Evolutionary conservation across 2,113 vertebrate genomes (phyloP), one percentile per base, ranked within the genome.

Genomic region (Saccopteryx leptura): DNA sequence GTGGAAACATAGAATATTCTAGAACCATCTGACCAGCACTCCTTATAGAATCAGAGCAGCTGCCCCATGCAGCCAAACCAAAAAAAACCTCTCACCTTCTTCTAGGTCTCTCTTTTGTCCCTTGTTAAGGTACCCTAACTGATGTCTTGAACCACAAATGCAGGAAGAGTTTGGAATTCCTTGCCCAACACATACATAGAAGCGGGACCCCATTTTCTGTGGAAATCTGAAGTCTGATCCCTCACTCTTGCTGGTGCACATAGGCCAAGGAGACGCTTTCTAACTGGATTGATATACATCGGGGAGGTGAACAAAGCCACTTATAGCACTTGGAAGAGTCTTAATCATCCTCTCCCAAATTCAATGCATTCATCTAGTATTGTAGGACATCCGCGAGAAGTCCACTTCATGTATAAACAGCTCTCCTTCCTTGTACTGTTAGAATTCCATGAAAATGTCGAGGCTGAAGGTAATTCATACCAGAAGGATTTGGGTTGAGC

Each of bases 241-340:
- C 26, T 80, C 17, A 17, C 15, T 60, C 24, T 10, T 65, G 58
- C 46, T 33, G 26, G 19, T 13, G 1, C 12, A 0, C 0, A 5
- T 5, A 54, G 26, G 13, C 50, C 50, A 66, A 26, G 33, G 28
- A 52, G 26, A 46, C 17, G 0, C 17, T 50, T 68, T 86, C 63
- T 15, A 60, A 17, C 48, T 86, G 28, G 13, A 33, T 84, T 17
- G 92, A 8, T 7, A 23, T 5, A 0, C 60, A 1, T 52, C 65
- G n/a, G 15, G 2, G 28, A 58, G 17, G 61, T 60, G 72, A 81
- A 10, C 18, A 7, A 12, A 60, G 24, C 2, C 56, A 1, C 7
- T 14, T 60, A 33, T 2, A 56, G 60, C 26, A 56, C 24, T 68
- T 58, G 19, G 39, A 48, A 93, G 6, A 66, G 5, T 50, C 66